Percentiles rank a stretch among this genome's conserved stretches.
phyloP scores from a whole-genome alignment of 2,113 vertebrate genomes.

The Tragelaphus imberbis region DNA sequence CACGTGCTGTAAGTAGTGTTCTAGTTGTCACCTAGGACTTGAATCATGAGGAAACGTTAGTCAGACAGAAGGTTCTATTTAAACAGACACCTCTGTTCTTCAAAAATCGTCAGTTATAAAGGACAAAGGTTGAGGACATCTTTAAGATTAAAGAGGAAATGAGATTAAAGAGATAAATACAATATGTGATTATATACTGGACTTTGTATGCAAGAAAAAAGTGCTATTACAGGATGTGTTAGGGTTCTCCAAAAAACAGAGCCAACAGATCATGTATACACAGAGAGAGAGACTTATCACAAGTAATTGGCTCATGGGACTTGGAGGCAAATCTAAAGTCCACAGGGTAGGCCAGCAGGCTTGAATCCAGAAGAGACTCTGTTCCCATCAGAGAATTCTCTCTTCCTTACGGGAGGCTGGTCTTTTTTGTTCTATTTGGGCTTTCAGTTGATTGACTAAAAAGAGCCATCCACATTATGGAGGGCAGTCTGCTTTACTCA shows the following conservation, averaged over 20 bases:
- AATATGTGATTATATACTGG: not conserved
- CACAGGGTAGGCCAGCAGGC: not conserved
- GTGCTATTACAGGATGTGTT: not conserved
- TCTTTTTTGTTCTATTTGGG: not conserved
- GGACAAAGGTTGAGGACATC: slow-evolving; percentile 1
- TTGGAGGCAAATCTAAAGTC: not conserved
- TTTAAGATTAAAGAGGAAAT: not conserved
- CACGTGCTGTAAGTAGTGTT: not conserved
- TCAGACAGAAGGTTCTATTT: not conserved
- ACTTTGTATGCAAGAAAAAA: not conserved
- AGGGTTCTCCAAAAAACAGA: not conserved
- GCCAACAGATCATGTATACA: not conserved
- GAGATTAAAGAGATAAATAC: not conserved
- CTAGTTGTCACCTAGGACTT: too few species aligned
- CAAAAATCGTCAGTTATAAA: not conserved
- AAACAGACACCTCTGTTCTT: not conserved
- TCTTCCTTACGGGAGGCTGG: not conserved
- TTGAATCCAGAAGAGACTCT: not conserved
- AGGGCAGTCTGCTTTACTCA: not conserved
- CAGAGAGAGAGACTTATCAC: not conserved
- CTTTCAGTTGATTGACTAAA: not conserved
- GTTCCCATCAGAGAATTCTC: not conserved
- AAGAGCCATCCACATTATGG: not conserved
- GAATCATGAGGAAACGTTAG: not conserved
- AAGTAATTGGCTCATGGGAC: not conserved